Evolutionary conservation across 2,797 vertebrate genomes (phyloP), one percentile per base, ranked within the genome.

Genomic region (Podarcis lilfordi): DNA sequence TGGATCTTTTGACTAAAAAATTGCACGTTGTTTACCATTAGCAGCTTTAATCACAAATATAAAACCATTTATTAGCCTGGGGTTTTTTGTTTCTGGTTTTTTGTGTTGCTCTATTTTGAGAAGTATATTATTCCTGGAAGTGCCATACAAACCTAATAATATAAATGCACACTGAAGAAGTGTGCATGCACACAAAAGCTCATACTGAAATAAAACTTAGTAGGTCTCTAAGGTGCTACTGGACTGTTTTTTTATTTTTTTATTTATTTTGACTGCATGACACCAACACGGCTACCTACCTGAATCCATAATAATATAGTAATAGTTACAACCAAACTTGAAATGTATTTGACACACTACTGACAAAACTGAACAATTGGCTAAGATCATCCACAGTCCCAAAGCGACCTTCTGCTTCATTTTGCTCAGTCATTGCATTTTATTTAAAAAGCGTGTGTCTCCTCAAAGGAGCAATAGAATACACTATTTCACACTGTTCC

Each of bases 91-190:
- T 23, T 86, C 50, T 50, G 50, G 11, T 50, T 50, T 55, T 55
- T 23, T 64, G 61, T 64, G 13, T 64, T 23, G 61, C 61, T 64
- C 61, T 64, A 82, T 15, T 81, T 90, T 45, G 7, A 1, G 29
- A 2, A 78, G 21, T 29, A 19, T 61, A 72, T 86, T 87, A 2
- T 1, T 86, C 15, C 43, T 55, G 71, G 68, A 83, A 6, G 1
- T 88, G 87, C 37, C 82, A 66, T 21, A 81, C 64, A 82, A 82
- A 8, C 40, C 40, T 76, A 86, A 45, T 66, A 78, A 80, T 69
- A 27, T n/a, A 81, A 35, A 55, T 15, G 13, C 50, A 55, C 50
- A 55, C 50, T 55, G 50, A 55, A 55, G 50, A 55, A 55, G 50
- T 55, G 50, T 55, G 13, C 50, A 55, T 15, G 50, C 50, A 55